Evolutionary conservation across 37 sponge, comb jelly and placozoan species (phyloP).

Genomic region (Eunapius fragilis): DNA sequence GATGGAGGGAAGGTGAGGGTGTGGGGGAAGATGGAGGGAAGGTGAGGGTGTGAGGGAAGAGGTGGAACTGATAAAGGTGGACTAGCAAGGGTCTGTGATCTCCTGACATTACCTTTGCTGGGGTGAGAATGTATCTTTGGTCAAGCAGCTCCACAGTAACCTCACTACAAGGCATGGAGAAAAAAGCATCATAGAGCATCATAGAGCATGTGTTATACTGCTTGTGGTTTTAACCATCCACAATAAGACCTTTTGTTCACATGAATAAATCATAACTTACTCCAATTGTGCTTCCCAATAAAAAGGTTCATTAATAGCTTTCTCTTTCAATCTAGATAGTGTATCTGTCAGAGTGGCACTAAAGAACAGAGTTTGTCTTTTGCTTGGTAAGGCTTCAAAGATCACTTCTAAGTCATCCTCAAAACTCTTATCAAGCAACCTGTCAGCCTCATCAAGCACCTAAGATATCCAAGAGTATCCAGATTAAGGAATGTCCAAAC

Average conservation of each 20-base stretch:
- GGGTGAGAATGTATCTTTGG: slow-evolving; percentile 84
- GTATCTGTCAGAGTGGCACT: slow-evolving; percentile 94
- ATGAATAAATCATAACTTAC: slow-evolving; percentile 22
- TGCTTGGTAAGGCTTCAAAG: slow-evolving; percentile 76
- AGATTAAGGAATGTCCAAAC: not conserved
- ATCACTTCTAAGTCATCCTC: slow-evolving; percentile 80
- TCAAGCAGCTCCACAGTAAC: slow-evolving; percentile 85
- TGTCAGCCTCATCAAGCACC: slow-evolving; percentile 99
- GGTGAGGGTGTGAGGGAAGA: no score
- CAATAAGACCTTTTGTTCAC: no score
- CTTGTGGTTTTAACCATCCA: no score
- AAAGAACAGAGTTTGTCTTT: slow-evolving; percentile 97
- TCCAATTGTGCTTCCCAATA: slow-evolving; percentile 73
- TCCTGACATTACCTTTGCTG: slow-evolving; percentile 82
- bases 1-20: no score
- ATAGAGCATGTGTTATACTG: no score
- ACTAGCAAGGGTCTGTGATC: no score
- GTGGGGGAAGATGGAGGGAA: no score
- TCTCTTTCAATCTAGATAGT: slow-evolving; percentile 63
- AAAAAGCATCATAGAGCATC: not conserved
- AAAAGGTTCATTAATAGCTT: slow-evolving; percentile 70
- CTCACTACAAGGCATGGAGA: slow-evolving; percentile 39
- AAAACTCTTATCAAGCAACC: slow-evolving; percentile 86
- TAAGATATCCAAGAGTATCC: slow-evolving; percentile 5
- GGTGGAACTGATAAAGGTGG: no score